Conservation (phyloP, 1,140 invertebrate genomes). For the Listronotus bonariensis region DNA sequence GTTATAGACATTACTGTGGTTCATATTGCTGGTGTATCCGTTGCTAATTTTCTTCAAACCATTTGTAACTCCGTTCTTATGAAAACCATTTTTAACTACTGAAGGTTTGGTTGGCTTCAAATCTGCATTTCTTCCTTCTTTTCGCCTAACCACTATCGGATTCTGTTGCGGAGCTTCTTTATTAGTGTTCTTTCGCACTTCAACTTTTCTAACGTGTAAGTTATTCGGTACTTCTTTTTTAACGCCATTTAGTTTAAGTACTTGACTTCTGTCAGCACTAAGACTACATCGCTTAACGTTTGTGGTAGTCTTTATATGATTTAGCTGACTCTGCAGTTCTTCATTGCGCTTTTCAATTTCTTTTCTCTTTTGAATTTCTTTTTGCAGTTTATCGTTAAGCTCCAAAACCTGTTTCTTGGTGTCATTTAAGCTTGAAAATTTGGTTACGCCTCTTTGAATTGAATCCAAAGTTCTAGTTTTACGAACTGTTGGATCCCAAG, state of each 20-base stretch:
- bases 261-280: slow-evolving; percentile 19
- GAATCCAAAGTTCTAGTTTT: slow-evolving; percentile 43
- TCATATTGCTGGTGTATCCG: slow-evolving; percentile 12
- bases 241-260: slow-evolving; percentile 17
- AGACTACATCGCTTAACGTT: slow-evolving; percentile 9
- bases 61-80: slow-evolving; percentile 18
- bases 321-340: slow-evolving; percentile 43
- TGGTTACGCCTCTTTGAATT: slow-evolving; percentile 27
- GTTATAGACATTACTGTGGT: slow-evolving; percentile 26
- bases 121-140: slow-evolving; percentile 12
- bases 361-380: slow-evolving; percentile 45
- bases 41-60: slow-evolving; percentile 12
- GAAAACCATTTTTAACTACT: slow-evolving; percentile 10
- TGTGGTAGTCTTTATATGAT: slow-evolving; percentile 31
- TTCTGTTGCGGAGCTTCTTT: neutral
- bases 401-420: slow-evolving; percentile 42
- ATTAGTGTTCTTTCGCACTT: neutral
- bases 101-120: neutral
- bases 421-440: slow-evolving; percentile 18
- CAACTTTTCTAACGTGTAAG: slow-evolving; percentile 8
- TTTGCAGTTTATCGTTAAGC: slow-evolving; percentile 41
- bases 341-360: slow-evolving; percentile 46
- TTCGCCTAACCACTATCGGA: slow-evolving; percentile 18
- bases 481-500: slow-evolving; percentile 30
- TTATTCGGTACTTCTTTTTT: slow-evolving; percentile 13